Evolutionary conservation across 64 coral and sea anemone species (phyloP).

Genomic region (Dendrophyllia cribrosa): DNA sequence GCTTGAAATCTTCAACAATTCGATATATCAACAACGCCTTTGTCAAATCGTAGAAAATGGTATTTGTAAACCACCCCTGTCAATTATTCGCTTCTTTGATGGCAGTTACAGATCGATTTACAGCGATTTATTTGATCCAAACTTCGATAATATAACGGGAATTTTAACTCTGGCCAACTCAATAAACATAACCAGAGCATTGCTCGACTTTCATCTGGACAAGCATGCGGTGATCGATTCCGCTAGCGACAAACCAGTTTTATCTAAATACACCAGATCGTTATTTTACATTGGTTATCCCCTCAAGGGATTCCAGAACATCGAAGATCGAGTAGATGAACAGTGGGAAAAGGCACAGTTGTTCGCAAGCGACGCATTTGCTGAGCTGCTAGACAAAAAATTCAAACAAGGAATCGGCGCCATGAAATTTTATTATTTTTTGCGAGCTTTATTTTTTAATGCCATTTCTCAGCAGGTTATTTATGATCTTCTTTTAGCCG

Average conservation of each 20-base stretch:
- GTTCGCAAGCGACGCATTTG: constrained; percentile 66
- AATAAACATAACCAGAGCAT: constrained; percentile 69
- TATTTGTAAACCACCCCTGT: constrained; percentile 76
- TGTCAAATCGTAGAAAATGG: constrained; percentile 66
- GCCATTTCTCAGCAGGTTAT: constrained; percentile 95
- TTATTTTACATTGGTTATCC: constrained; percentile 94
- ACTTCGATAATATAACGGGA: constrained; percentile 64
- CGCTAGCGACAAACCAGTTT: constrained; percentile 3
- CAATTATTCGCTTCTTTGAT: constrained; percentile 94
- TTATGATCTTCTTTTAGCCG: constrained; percentile 91
- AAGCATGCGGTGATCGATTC: constrained; percentile 70
- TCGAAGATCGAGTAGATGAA: constrained; percentile 75
- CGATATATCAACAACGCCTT: constrained; percentile 77
- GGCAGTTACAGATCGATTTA: constrained; percentile 77
- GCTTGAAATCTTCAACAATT: constrained; percentile 76
- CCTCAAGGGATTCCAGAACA: constrained; percentile 83
- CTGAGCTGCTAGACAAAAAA: constrained; percentile 71
- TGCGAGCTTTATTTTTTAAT: constrained; percentile 87
- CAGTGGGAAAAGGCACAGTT: constrained; percentile 84
- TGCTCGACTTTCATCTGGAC: constrained; percentile 88
- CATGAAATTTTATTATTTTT: constrained; percentile 89
- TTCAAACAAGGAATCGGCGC: constrained; percentile 83
- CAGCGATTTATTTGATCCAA: constrained; percentile 68
- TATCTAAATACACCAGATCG: constrained; percentile 86
- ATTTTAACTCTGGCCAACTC: constrained; percentile 67